Percentiles rank a stretch among this genome's conserved stretches.
Conservation (phyloP, 1,140 invertebrate species). For the Drosophila nasuta region DNA sequence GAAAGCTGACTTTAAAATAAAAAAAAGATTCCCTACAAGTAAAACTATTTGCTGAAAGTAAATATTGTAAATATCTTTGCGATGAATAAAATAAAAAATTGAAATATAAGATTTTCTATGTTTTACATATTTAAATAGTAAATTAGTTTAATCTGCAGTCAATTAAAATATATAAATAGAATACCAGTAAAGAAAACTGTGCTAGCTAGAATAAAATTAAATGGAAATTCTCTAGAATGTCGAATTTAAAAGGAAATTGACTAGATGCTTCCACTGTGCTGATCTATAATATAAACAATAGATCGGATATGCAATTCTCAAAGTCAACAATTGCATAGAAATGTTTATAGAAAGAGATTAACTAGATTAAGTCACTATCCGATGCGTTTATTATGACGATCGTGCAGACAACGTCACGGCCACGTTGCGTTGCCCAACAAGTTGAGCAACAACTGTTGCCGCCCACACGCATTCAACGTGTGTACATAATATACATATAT, state of each 20-base stretch:
- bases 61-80: no score
- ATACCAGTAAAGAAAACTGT: no score
- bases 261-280: neutral
- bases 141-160: no score
- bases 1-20: no score
- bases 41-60: no score
- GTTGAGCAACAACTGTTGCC: slow-evolving; percentile 58
- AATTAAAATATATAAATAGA: no score
- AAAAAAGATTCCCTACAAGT: no score
- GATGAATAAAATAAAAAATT: no score
- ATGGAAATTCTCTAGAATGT: no score
- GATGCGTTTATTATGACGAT: slow-evolving; percentile 35
- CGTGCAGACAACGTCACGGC: slow-evolving; percentile 54
- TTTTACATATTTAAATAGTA: no score
- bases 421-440: slow-evolving; percentile 49
- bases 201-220: no score
- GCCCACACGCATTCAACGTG: slow-evolving; percentile 52
- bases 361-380: slow-evolving; percentile 25
- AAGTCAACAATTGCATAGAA: neutral
- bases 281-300: neutral
- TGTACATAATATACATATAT: slow-evolving; percentile 15
- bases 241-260: neutral
- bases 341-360: neutral
- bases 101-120: no score
- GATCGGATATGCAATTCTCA: neutral